Percentiles rank a stretch among this genome's conserved stretches.
Evolutionary conservation across 2,888 invertebrate genomes (phyloP).

Genomic region (Mesorhabditis spiculigera): DNA sequence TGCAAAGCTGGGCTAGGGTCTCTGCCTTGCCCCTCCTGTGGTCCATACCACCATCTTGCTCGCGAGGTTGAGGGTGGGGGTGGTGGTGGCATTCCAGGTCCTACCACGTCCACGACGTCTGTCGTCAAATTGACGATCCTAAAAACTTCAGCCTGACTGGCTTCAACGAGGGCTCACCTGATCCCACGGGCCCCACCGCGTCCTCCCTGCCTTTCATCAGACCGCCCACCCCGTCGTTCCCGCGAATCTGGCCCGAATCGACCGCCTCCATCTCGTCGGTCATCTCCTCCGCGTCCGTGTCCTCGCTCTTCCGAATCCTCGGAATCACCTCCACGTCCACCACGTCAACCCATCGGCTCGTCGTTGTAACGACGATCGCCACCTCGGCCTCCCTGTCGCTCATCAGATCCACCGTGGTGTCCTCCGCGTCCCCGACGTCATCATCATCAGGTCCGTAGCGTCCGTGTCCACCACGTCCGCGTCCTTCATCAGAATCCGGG

Average conservation of each 20-base stretch:
- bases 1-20: neutral
- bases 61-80: too few relatives aligned
- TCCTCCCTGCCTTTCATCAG: neutral
- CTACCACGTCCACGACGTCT: too few relatives aligned
- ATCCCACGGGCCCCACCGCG: neutral
- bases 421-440: neutral
- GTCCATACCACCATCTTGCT: too few relatives aligned
- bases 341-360: neutral
- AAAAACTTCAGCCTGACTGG: too few relatives aligned
- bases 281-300: neutral
- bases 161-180: too few relatives aligned
- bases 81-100: too few relatives aligned
- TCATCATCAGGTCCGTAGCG: too few relatives aligned
- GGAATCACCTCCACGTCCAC: neutral
- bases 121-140: too few relatives aligned
- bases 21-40: neutral
- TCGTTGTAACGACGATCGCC: neutral
- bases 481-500: neutral
- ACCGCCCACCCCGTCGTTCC: neutral
- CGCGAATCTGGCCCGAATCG: neutral
- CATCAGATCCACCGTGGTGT: conserved; percentile 7
- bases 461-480: neutral
- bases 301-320: neutral
- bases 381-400: neutral
- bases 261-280: neutral